Evolutionary conservation across 2,888 invertebrate species (phyloP).

Genomic region (Drosophila fulvimacula): DNA sequence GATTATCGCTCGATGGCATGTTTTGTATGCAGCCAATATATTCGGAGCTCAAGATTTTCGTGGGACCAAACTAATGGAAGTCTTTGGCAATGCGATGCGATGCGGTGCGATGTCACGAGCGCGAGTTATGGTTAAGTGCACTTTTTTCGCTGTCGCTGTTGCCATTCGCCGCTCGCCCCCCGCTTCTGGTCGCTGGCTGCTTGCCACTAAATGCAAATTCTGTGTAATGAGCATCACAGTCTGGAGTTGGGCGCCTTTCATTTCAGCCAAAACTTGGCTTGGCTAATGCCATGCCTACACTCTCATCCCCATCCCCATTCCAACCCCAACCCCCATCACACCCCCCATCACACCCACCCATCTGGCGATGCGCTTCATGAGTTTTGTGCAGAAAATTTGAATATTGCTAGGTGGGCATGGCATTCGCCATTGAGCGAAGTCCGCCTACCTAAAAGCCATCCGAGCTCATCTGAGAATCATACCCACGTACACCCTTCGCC

Average conservation of each 20-base stretch:
- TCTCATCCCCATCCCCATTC: background rate
- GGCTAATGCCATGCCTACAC: constrained; percentile 53
- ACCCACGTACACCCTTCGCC: constrained; percentile 33
- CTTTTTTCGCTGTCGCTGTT: constrained; percentile 56
- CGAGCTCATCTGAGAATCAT: constrained; percentile 46
- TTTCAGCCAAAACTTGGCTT: constrained; percentile 46
- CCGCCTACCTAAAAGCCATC: constrained; percentile 40
- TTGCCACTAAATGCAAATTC: constrained; percentile 74
- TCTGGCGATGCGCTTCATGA: constrained; percentile 79
- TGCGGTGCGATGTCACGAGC: constrained; percentile 59
- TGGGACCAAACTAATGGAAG: constrained; percentile 67
- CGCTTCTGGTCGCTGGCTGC: constrained; percentile 32
- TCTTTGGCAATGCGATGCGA: constrained; percentile 31
- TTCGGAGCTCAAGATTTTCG: constrained; percentile 11
- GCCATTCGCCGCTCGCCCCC: background rate
- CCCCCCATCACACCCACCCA: constrained; percentile 37
- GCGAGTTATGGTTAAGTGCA: constrained; percentile 78
- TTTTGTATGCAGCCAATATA: constrained; percentile 65
- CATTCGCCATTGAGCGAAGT: constrained; percentile 16
- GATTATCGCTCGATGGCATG: constrained; percentile 45
- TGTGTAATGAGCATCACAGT: constrained; percentile 68
- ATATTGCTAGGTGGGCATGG: constrained; percentile 54
- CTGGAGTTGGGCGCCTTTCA: constrained; percentile 33
- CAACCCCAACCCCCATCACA: constrained; percentile 6
- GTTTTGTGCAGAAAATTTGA: constrained; percentile 78